phyloP scores from a whole-genome alignment of 2,797 vertebrate species.

The Xyrichtys novacula region DNA sequence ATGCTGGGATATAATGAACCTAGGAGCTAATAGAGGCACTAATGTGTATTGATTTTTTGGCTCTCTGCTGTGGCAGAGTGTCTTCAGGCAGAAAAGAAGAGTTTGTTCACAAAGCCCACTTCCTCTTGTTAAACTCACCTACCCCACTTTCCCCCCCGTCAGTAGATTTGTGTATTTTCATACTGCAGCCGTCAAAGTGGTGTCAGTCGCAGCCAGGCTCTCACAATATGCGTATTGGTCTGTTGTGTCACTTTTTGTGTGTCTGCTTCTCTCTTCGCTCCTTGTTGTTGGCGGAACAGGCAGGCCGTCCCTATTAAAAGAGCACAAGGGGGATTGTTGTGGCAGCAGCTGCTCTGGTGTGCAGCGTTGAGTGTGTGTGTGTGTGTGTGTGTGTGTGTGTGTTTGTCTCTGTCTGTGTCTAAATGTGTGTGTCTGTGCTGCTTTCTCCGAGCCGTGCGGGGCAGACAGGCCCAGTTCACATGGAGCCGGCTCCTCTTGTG shows the following conservation, averaged over 20 bases:
- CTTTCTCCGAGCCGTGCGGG: slow-evolving; percentile 73
- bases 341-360: slow-evolving; percentile 80
- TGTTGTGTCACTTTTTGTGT: slow-evolving; percentile 62
- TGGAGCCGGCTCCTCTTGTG: slow-evolving; percentile 85
- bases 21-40: slow-evolving; percentile 50
- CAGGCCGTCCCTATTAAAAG: slow-evolving; percentile 73
- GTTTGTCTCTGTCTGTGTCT: slow-evolving; percentile 31
- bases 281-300: slow-evolving; percentile 68
- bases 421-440: slow-evolving; percentile 39
- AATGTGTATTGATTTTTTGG: slow-evolving; percentile 76
- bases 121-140: slow-evolving; percentile 34
- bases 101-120: slow-evolving; percentile 41
- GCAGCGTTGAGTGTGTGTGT: slow-evolving; percentile 44
- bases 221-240: slow-evolving; percentile 62
- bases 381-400: slow-evolving; percentile 38
- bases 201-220: slow-evolving; percentile 73
- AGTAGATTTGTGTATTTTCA: slow-evolving; percentile 38
- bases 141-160: slow-evolving; percentile 14
- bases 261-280: slow-evolving; percentile 48
- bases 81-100: slow-evolving; percentile 36
- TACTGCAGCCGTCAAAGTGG: slow-evolving; percentile 52
- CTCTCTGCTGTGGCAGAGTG: slow-evolving; percentile 37
- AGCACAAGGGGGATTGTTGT: slow-evolving; percentile 84
- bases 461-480: slow-evolving; percentile 79
- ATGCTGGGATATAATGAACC: slow-evolving; percentile 34